Evolutionary conservation across 2,797 vertebrate species (phyloP).

Genomic region (Mareca penelope): DNA sequence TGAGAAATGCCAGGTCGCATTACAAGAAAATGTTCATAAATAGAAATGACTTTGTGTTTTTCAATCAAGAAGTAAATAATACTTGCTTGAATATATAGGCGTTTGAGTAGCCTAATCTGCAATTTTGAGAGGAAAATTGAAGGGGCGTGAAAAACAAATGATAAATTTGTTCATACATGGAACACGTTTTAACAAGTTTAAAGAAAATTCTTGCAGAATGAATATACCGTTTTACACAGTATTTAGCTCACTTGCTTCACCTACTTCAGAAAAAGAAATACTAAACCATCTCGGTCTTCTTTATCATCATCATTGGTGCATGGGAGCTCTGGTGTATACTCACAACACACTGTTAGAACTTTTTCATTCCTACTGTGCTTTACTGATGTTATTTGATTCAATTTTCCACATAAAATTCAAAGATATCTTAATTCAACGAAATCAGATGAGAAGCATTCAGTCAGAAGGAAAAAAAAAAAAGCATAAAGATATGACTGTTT

Average conservation of each 20-base stretch:
- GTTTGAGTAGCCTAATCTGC: conserved; percentile 48
- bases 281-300: background rate
- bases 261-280: background rate
- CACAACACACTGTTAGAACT: background rate
- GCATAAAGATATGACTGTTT: background rate
- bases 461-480: background rate
- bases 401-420: background rate
- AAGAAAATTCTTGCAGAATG: background rate
- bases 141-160: background rate
- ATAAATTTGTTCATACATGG: background rate
- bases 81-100: conserved; percentile 46
- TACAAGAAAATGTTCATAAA: conserved; percentile 74
- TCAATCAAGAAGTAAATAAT: conserved; percentile 75
- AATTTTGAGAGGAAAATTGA: conserved; percentile 61
- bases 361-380: background rate
- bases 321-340: background rate
- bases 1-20: conserved; percentile 75
- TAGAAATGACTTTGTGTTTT: conserved; percentile 73
- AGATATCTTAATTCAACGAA: background rate
- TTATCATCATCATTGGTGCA: background rate
- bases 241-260: background rate
- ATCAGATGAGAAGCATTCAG: background rate
- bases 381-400: background rate
- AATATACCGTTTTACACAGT: background rate
- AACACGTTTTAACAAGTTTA: background rate